Evolutionary conservation across 2,797 vertebrate genomes (phyloP), one percentile per base, ranked within the genome.

Genomic region (Danio tinwini): DNA sequence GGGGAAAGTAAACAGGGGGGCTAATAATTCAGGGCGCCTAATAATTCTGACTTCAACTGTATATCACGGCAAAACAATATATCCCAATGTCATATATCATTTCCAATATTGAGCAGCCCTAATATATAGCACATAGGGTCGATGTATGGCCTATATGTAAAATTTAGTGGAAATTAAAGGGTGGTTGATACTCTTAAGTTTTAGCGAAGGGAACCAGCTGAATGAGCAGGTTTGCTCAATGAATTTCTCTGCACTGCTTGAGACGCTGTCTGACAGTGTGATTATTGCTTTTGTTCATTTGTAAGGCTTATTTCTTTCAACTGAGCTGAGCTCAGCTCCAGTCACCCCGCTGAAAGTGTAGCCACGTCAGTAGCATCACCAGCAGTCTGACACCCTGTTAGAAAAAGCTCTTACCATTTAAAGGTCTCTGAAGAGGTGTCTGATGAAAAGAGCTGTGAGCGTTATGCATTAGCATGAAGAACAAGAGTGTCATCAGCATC

Each of bases 211-310:
- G 21, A 69, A 39, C 47, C 29, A 5, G 50, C 9, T 10, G 29
- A 52, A 52, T 52, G 13, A 37, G 6, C 47, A 50, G 21, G 68
- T n/a, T 50, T 52, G 21, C 47, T 50, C 13, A 17, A 6, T 52
- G 47, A 69, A 13, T 39, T 52, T 2, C n/a, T 39, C 47, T 11
- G 9, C 19, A 29, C 13, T 49, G 16, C 49, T 70, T 70, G 29
- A 70, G 47, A 53, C 16, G 17, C 70, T 37, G 29, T 70, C 50
- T 40, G 49, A 70, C 16, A 0, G 29, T 61, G 13, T 69, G 49
- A 17, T 70, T 70, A 53, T 70, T 53, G 29, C 29, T 70, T 70
- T 6, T 39, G 4, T 10, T 69, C 14, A 69, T 69, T n/a, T 69
- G 47, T 52, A 52, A 12, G 68, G 50, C 55, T 71, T 39, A 21